Conservation (phyloP, 2,888 invertebrate genomes). For the Lepidonotus clava region DNA sequence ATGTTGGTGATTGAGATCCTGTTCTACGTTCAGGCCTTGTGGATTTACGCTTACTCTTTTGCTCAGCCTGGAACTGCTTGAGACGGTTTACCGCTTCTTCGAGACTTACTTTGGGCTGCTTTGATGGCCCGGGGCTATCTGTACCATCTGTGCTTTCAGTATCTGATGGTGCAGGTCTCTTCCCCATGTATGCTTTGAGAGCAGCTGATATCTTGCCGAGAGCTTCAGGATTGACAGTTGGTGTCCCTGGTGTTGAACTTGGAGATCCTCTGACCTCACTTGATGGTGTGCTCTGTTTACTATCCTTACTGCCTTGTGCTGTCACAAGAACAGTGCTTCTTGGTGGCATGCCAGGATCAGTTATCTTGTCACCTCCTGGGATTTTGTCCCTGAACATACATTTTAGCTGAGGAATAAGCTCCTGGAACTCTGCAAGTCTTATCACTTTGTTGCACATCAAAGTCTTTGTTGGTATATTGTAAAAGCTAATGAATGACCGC, state of each 20-base stretch:
- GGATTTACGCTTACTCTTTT: constrained; percentile 35
- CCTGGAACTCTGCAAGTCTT: constrained; percentile 71
- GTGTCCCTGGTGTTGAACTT: neutral
- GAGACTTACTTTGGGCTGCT: constrained; percentile 23
- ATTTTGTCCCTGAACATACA: constrained; percentile 50
- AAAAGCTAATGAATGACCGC: constrained; percentile 76
- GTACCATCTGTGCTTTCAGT: constrained; percentile 3
- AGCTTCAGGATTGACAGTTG: constrained; percentile 19
- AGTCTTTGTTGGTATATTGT: constrained; percentile 74
- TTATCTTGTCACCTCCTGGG: neutral
- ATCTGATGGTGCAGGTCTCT: constrained; percentile 38
- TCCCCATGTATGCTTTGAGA: constrained; percentile 24
- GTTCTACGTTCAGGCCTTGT: constrained; percentile 8
- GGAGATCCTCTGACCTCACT: constrained; percentile 17
- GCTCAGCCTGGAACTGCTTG: constrained; percentile 53
- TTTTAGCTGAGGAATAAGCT: constrained; percentile 73
- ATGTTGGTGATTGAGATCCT: constrained; percentile 45
- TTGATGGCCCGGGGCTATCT: constrained; percentile 38
- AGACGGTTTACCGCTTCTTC: constrained; percentile 53
- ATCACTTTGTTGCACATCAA: constrained; percentile 77
- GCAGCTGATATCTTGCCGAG: constrained; percentile 25
- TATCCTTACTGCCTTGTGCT: neutral
- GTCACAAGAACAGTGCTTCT: constrained; percentile 9
- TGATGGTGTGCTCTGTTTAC: neutral
- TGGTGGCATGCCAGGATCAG: neutral